Percentiles rank a stretch among this genome's conserved stretches.
These are phyloP conservation scores for Mus spicilegus DNA, from an alignment of 2,113 vertebrate genomes.

Conservation along the genomic window DNA sequence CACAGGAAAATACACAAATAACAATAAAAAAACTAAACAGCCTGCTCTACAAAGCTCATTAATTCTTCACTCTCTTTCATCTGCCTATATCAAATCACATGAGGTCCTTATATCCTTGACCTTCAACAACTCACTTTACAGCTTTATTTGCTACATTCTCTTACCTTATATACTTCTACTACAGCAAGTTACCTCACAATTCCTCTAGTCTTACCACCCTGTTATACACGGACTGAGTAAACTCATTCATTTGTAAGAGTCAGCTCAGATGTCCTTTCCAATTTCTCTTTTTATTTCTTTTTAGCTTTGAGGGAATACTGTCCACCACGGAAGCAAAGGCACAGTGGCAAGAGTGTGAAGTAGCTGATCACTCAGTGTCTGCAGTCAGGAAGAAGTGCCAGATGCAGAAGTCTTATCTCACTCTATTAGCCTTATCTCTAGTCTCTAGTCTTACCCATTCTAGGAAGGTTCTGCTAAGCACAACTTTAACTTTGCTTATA, in stretches of 20 bases:
- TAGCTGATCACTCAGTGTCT: not conserved
- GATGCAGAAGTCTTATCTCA: not conserved
- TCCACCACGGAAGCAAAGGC: not conserved
- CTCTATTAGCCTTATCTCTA: not conserved
- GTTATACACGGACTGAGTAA: not conserved
- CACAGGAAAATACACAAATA: not conserved
- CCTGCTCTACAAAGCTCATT: not conserved
- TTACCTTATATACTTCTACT: not conserved
- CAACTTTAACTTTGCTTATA: conserved; percentile 13
- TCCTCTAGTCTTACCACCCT: not conserved
- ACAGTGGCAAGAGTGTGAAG: not conserved
- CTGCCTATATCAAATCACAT: not conserved
- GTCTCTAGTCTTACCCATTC: not conserved
- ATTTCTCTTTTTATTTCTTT: not conserved
- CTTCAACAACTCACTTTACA: not conserved
- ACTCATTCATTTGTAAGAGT: not conserved
- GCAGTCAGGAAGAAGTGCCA: not conserved
- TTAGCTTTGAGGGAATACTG: not conserved
- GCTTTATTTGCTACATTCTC: not conserved
- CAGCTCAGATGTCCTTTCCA: not conserved
- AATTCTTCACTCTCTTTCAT: not conserved
- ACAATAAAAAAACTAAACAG: not conserved
- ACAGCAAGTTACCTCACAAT: not conserved
- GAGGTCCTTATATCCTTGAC: not conserved
- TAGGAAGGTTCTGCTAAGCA: not conserved